Base-by-base conservation (phyloP, 1,140 invertebrate genomes). In the Drosophila sp. region DNA sequence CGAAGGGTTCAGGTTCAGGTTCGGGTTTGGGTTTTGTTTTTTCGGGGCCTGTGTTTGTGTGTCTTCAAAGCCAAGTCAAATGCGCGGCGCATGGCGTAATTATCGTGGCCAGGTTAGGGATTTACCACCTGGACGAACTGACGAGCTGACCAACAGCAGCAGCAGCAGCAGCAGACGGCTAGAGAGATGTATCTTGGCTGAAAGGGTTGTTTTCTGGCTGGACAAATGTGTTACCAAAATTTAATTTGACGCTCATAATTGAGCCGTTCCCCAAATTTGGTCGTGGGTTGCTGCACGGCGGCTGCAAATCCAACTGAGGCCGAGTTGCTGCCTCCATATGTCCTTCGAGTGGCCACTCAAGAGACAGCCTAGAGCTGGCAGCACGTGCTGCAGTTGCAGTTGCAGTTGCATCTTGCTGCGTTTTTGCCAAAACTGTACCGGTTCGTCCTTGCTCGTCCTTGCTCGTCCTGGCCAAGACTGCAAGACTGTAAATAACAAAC, bases 81-180 rank as follows among this genome's bases (percentile, higher is more conserved):
- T 66, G 82, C 75, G 65, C 59, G 66, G 66, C 75, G 75, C 72
- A 80, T 84, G 80, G 80, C 76, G 80, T 78, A 83, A 83, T 83
- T 84, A 80, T 84, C 76, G 72, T 59, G 34, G 45, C 13, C 62
- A 67, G 81, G 59, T 84, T 80, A 84, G 77, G 80, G 80, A 84
- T 84, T 84, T 84, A 84, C 76, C 80, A 84, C 80, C 80, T 84
- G 80, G 80, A 73, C 59, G 70, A 3, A 0, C 27, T 29, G 27
- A 29, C 8, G 62, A 58, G 38, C 64, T 78, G 72, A 78, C 62
- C 70, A 58, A 59, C 58, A 50, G 27, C 51, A 14, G 51, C 69
- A 57, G 51, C 70, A 58, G 56, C 53, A 64, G 29, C 46, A 21
- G 53, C 70, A 72, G 61, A 58, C 57, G 59, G 54, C 70, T 61